phyloP scores from a whole-genome alignment of 2,113 vertebrate genomes.

The Reinhardtius hippoglossoides region DNA sequence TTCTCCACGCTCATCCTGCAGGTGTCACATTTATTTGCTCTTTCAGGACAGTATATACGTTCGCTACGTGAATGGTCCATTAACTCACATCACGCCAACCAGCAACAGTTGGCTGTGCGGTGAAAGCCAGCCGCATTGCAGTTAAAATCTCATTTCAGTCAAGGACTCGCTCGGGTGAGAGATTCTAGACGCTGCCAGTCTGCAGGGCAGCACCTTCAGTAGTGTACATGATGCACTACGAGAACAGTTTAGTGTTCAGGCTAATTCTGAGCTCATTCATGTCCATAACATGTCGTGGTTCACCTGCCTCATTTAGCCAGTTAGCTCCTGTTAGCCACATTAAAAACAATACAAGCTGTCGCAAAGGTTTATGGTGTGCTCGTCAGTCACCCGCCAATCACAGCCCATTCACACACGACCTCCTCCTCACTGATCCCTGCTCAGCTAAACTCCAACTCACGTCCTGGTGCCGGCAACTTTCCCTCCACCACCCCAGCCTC shows the following conservation, averaged over 20 bases:
- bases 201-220: constrained; percentile 6
- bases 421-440: no score
- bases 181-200: constrained; percentile 24
- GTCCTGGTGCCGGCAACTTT: no score
- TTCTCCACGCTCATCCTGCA: constrained; percentile 28
- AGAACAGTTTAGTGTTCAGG: neutral
- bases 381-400: no score
- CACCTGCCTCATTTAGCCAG: neutral
- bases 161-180: constrained; percentile 46
- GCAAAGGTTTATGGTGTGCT: no score
- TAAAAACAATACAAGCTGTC: no score
- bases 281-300: neutral
- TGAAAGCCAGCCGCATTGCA: constrained; percentile 54
- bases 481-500: no score
- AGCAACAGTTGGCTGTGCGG: constrained; percentile 21
- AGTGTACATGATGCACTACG: neutral
- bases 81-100: constrained; percentile 53
- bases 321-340: neutral
- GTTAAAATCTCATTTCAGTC: constrained; percentile 52
- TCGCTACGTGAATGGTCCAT: neutral
- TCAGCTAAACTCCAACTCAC: no score
- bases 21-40: constrained; percentile 32
- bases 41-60: constrained; percentile 50
- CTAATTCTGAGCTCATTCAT: neutral
- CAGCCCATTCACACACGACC: no score